Conservation (phyloP, 2,797 vertebrate genomes). For the Syngnathus acus region DNA sequence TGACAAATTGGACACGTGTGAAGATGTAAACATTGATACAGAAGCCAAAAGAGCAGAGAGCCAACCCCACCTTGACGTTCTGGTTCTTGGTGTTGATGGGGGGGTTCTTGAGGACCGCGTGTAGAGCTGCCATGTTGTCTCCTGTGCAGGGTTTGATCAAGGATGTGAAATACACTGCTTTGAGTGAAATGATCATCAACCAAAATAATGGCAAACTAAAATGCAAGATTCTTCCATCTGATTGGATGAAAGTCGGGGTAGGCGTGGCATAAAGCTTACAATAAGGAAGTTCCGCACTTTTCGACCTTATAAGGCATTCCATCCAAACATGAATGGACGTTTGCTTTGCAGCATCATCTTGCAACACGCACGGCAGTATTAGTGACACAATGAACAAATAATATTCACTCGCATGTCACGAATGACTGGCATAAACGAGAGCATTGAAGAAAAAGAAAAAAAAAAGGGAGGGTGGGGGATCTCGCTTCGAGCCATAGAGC, state of each 20-base stretch:
- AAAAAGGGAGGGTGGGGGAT: neutral
- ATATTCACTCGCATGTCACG: neutral
- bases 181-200: neutral
- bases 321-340: neutral
- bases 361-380: neutral
- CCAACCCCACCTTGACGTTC: constrained; percentile 80
- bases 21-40: neutral
- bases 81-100: constrained; percentile 98
- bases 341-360: neutral
- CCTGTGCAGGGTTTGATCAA: constrained; percentile 82
- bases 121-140: constrained; percentile 87
- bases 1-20: neutral
- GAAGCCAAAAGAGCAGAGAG: neutral
- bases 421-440: neutral
- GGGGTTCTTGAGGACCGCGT: constrained; percentile 94
- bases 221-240: neutral
- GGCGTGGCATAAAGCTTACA: constrained; percentile 4
- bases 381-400: neutral
- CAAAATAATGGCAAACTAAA: neutral
- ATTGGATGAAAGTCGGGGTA: neutral
- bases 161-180: constrained; percentile 32
- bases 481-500: neutral
- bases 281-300: constrained; percentile 38
- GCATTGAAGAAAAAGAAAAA: too few species aligned
- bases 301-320: constrained; percentile 37